Percentiles rank a stretch among this genome's conserved stretches.
phyloP scores from a whole-genome alignment of 2,113 vertebrate genomes.

The Steatornis caripensis region DNA sequence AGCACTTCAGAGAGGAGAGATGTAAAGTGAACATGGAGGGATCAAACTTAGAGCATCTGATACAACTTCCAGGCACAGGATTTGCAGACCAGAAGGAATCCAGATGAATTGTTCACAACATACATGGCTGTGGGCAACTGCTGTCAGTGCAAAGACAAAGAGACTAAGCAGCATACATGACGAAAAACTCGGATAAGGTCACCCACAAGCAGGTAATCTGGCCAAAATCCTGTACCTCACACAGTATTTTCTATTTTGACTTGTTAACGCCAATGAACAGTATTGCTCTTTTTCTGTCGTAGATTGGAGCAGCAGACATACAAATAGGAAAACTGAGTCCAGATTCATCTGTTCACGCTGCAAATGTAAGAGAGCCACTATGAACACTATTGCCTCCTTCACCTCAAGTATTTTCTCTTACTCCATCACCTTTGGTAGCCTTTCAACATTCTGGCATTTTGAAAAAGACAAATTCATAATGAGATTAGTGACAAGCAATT shows the following conservation, averaged over 20 bases:
- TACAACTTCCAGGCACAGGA: background rate
- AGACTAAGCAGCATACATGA: background rate
- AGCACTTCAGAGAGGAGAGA: background rate
- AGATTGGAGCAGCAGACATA: background rate
- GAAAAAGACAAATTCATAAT: background rate
- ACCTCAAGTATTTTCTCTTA: background rate
- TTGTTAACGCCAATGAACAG: background rate
- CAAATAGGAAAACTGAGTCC: background rate
- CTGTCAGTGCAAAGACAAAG: background rate
- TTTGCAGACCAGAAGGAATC: background rate
- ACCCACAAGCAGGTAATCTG: background rate
- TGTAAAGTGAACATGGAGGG: background rate
- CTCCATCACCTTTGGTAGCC: background rate
- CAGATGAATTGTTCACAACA: background rate
- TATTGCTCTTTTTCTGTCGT: background rate
- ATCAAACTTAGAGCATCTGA: background rate
- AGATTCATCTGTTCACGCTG: background rate
- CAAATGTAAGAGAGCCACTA: background rate
- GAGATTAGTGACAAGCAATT: background rate
- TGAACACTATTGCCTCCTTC: background rate
- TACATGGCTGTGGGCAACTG: background rate
- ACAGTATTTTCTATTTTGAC: background rate
- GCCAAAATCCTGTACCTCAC: background rate
- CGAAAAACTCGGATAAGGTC: background rate
- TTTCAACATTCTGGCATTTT: background rate